phyloP scores from a whole-genome alignment of 2,888 invertebrate genomes.

The Athalia cordata region DNA sequence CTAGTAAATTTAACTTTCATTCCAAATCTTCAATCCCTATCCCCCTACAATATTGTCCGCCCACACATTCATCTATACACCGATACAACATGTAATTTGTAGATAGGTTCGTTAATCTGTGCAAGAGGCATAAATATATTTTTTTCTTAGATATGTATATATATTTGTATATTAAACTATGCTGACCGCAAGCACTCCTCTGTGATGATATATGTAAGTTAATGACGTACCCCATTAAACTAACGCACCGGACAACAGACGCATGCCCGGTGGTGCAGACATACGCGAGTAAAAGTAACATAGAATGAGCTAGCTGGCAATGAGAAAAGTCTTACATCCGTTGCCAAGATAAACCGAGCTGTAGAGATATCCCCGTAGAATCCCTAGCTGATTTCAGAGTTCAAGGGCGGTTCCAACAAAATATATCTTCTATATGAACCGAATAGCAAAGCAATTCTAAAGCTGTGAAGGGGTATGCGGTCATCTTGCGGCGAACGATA shows the following conservation, averaged over 20 bases:
- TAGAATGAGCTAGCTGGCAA: not conserved
- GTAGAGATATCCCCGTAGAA: conserved; percentile 15
- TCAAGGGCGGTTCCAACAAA: conserved; percentile 35
- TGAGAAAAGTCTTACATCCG: conserved; percentile 36
- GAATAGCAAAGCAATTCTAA: not conserved
- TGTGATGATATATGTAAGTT: not conserved
- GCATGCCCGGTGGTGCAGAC: not conserved
- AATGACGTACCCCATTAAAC: conserved; percentile 41
- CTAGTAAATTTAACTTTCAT: no score
- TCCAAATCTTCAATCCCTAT: no score
- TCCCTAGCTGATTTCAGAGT: conserved; percentile 37
- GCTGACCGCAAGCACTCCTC: conserved; percentile 14
- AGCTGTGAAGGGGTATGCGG: not conserved
- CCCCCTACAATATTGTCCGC: no score
- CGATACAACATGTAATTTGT: conserved; percentile 13
- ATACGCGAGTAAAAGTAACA: no score
- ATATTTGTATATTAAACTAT: not conserved
- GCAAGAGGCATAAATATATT: conserved; percentile 17
- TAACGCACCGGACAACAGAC: conserved; percentile 33
- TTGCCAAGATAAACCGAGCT: conserved; percentile 23
- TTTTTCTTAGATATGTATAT: no score
- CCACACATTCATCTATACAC: not conserved
- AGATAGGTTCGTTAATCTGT: conserved; percentile 23
- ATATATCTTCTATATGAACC: conserved; percentile 22
- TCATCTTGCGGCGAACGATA: not conserved